Evolutionary conservation across 2,888 invertebrate species (phyloP), one percentile per base, ranked within the genome.

Genomic region (Cheilosia vernalis): DNA sequence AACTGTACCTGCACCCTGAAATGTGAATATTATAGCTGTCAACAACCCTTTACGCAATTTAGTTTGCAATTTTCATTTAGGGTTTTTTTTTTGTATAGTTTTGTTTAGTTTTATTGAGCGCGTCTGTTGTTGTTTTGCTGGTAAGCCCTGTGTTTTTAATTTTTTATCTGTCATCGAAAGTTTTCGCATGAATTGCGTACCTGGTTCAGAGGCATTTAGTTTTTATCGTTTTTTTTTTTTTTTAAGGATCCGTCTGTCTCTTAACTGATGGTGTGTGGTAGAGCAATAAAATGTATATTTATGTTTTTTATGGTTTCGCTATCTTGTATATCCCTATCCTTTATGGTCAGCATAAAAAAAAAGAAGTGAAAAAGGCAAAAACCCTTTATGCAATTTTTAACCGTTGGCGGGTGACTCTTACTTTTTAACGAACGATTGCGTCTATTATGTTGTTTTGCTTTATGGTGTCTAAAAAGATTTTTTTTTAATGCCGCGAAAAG

Each of bases 151-250:
- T 33, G n/a, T 13, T 24, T 33, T 49, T 15, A 37, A 9, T 30
- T 30, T 77, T 47, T 66, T 66, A 74, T 81, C 63, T 42, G 40
- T 19, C 51, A 64, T 81, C 76, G 56, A 15, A 49, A n/a, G 30
- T 81, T 74, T 81, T 81, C 63, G 76, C 81, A 56, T 81, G 67
- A 74, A 74, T 69, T 74, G 67, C 49, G 10, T 74, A 81, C 81
- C 69, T 63, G 51, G 81, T 74, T 73, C 30, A 67, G 3, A 27
- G 63, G 27, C 37, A 44, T 80, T 55, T 80, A 60, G 30, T 79
- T 49, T 13, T n/a, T 0, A 17, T 9, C 33, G 10, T 1, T 24
- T 24, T 24, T 24, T 21, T 21, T 19, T 40, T 37, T 64, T 58
- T 72, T 58, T 42, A 15, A n/a, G 49, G 33, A 19, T 33, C 47